phyloP scores from a whole-genome alignment of 2,113 vertebrate species.

The Boulengeromyrus knoepffleri region DNA sequence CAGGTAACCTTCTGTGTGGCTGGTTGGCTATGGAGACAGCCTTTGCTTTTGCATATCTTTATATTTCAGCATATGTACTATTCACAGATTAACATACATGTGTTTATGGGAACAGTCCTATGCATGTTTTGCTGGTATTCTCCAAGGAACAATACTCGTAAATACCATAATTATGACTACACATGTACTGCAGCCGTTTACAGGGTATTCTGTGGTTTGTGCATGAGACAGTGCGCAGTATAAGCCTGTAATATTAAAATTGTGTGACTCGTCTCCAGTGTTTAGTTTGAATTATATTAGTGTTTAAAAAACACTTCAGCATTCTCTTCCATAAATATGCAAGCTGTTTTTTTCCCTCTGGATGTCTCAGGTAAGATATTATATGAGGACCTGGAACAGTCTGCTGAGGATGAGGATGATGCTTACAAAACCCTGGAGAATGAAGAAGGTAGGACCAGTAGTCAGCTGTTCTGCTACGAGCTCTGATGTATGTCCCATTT shows the following conservation, averaged over 20 bases:
- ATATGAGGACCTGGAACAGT: background rate
- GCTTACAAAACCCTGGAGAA: background rate
- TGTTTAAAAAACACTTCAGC: background rate
- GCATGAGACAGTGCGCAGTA: background rate
- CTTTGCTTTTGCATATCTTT: background rate
- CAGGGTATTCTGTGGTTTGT: background rate
- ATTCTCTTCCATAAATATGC: background rate
- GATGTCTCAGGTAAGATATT: background rate
- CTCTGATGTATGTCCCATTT: background rate
- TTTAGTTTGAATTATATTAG: background rate
- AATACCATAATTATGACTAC: background rate
- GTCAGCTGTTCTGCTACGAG: background rate
- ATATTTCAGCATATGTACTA: background rate
- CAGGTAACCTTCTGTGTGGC: conserved; percentile 25
- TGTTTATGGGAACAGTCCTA: background rate
- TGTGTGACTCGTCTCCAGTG: background rate
- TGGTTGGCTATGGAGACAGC: background rate
- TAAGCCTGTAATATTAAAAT: background rate
- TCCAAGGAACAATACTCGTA: background rate
- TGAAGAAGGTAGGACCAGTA: background rate
- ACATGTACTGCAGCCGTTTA: background rate
- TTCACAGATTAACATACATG: background rate
- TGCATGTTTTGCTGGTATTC: background rate
- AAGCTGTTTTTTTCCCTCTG: background rate
- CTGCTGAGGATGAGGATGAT: background rate